Percentiles rank a stretch among this genome's conserved stretches.
Evolutionary conservation across 2,113 vertebrate genomes (phyloP).

Genomic region (Chaenocephalus aceratus): DNA sequence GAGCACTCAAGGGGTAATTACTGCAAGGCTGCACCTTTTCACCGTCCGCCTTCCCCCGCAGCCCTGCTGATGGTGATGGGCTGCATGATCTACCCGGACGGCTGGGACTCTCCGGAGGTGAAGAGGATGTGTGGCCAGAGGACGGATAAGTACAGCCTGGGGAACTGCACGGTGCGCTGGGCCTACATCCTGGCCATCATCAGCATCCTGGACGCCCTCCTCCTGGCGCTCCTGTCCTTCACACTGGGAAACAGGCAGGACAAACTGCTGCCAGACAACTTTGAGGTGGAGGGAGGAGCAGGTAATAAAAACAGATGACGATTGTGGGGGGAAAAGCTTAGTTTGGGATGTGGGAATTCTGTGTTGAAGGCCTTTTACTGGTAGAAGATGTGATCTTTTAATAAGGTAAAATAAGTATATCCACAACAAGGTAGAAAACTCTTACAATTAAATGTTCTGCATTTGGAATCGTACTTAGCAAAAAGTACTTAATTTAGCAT

Average conservation of each 20-base stretch:
- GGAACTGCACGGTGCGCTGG: constrained; percentile 97
- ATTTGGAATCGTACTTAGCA: too few relatives aligned
- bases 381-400: too few relatives aligned
- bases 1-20: constrained; percentile 25
- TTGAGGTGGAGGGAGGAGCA: constrained; percentile 89
- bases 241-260: constrained; percentile 96
- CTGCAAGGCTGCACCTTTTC: constrained; percentile 17
- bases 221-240: constrained; percentile 93
- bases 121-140: constrained; percentile 92
- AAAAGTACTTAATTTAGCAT: too few relatives aligned
- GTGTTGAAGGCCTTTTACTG: neutral
- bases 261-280: constrained; percentile 93
- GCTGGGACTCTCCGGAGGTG: constrained; percentile 94
- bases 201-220: constrained; percentile 92
- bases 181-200: constrained; percentile 98
- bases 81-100: constrained; percentile 96
- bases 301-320: constrained; percentile 1
- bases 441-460: too few relatives aligned
- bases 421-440: too few relatives aligned
- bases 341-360: neutral
- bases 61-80: constrained; percentile 92
- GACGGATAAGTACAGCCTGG: constrained; percentile 93
- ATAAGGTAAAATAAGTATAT: too few relatives aligned
- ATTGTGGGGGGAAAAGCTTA: neutral
- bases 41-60: constrained; percentile 60